Evolutionary conservation across 2,113 vertebrate genomes (phyloP), one percentile per base, ranked within the genome.

Genomic region (Hippoglossus stenolepis): DNA sequence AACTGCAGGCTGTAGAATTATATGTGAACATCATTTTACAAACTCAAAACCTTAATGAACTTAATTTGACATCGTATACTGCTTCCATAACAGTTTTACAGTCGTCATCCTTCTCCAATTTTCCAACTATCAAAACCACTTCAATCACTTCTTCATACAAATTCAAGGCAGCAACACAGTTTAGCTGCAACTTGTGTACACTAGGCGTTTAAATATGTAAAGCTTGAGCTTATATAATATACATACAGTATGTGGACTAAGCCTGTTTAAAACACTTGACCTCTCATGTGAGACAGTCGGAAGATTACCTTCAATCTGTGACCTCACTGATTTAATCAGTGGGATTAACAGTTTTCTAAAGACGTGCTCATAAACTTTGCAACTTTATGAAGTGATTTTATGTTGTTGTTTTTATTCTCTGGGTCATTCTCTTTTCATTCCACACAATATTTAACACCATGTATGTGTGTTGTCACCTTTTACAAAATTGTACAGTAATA

Each of bases 241-340:
- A n/a, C 51, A 54, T 75, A 45, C 38, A 23, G 61, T 70, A 31
- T 23, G 66, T 40, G 64, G 38, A 63, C 82, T 77, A 80, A 83
- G 68, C 68, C 80, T 64, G 45, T 77, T 56, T 65, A 65, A 65
- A 49, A 73, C 43, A 83, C 66, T 71, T 80, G 74, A 80, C 70
- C 81, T 80, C 70, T 59, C 2, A 26, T 47, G 17, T 23, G 79
- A 72, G 20, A 38, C 64, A 51, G 35, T 70, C 21, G 70, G 54
- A 80, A 73, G 80, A 80, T 86, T 86, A 80, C 65, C 64, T 31
- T 70, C 65, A 80, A 77, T 87, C 80, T 75, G 81, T 78, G 77
- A 53, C 73, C 57, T 71, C 49, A 2, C 28, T 71, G 65, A 71
- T 69, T 53, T 76, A 80, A 84, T 74, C 77, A 59, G 40, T 21